Evolutionary conservation across 2,797 vertebrate species (phyloP), one percentile per base, ranked within the genome.

Genomic region (Sus cebifrons): DNA sequence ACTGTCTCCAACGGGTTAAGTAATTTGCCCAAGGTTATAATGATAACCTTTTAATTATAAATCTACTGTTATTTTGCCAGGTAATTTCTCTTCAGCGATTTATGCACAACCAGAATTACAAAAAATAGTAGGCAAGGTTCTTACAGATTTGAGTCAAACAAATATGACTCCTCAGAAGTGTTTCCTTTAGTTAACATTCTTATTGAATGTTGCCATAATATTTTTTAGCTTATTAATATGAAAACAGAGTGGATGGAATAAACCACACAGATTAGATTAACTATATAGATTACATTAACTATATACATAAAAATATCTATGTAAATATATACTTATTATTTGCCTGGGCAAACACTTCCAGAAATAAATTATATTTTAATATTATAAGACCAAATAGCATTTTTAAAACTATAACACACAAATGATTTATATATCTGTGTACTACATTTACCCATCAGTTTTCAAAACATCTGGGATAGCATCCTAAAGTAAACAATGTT

Each of bases 401-500:
- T 93, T 96, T 79, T 20, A 92, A 95, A 97, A 96, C 14, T 82
- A 95, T 91, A 98, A 98, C 89, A 96, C 98, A 96, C 96, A 98
- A 98, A 97, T 98, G 98, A 98, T 98, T 98, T 98, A 95, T 97
- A 65, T 98, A 98, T 98, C 97, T 97, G 94, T 98, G 85, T 97
- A 98, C 97, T 97, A 98, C 98, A 98, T 98, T 98, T 98, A 98
- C 98, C 98, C 98, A 98, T 98, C 94, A 98, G 97, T 98, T 98
- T 99, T 98, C 97, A 98, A 98, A 99, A 99, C 99, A 99, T 99
- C 99, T 99, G 99, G 99, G 99, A 99, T 98, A 98, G 98, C 98
- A 99, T 99, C 99, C 99, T 99, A 99, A 99, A 99, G 99, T 99
- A 99, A 99, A 99, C 99, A 99, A 99, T 99, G 99, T 99, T 99